These are phyloP conservation scores for Callithrix jacchus DNA, from an alignment of 2,113 vertebrate species.

Conservation along the genomic window DNA sequence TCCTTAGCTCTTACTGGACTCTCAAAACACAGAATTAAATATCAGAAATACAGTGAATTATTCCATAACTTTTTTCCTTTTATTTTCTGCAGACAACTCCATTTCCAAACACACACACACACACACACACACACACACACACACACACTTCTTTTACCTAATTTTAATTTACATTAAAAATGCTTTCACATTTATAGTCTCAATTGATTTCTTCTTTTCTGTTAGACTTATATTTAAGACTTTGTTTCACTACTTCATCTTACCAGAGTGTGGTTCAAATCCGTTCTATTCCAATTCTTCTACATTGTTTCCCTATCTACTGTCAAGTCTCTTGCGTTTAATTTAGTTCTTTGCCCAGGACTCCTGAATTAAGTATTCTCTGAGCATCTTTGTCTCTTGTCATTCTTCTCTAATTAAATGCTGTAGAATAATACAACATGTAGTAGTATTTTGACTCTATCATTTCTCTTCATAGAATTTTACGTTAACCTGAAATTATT, in stretches of 20 bases:
- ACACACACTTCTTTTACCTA: background rate
- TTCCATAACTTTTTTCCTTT: background rate
- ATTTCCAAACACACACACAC: conserved; percentile 1
- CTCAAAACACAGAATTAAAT: background rate
- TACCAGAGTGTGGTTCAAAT: background rate
- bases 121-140: background rate
- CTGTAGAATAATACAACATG: background rate
- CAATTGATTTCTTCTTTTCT: background rate
- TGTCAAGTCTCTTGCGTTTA: background rate
- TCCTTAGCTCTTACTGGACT: background rate
- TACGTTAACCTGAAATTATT: background rate
- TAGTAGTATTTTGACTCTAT: background rate
- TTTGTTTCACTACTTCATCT: background rate
- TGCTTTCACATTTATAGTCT: background rate
- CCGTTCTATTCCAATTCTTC: background rate
- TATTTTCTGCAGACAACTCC: background rate
- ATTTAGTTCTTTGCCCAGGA: background rate
- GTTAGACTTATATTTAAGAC: background rate
- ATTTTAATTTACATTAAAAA: background rate
- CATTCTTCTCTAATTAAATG: background rate
- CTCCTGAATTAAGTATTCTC: background rate
- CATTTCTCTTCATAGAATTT: background rate
- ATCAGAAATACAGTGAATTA: background rate
- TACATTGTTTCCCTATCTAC: background rate
- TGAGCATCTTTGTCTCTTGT: background rate